Percentiles rank a stretch among this genome's conserved stretches.
Evolutionary conservation across 2,888 invertebrate genomes (phyloP).

Genomic region (Melikaiella ostensackeni): DNA sequence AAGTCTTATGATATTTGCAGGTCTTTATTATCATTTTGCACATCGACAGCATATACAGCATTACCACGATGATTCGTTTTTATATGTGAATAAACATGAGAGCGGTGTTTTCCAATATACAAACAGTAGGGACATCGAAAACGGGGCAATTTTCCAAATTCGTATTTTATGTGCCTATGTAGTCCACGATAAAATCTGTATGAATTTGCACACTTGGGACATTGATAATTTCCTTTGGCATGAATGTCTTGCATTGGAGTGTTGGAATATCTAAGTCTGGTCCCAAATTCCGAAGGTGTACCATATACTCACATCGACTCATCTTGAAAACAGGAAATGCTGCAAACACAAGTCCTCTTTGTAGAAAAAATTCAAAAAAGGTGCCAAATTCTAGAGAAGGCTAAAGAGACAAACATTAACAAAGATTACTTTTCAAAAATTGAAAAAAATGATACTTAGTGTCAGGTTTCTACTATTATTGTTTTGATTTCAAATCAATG

Average conservation of each 20-base stretch:
- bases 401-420: too few species aligned
- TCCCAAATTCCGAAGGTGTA: conserved; percentile 35
- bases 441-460: not conserved
- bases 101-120: conserved; percentile 79
- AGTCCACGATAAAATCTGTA: conserved; percentile 82
- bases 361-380: not conserved
- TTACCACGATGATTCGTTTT: conserved; percentile 69
- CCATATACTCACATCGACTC: not conserved
- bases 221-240: conserved; percentile 70
- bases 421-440: too few species aligned
- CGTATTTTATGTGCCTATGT: conserved; percentile 77
- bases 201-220: conserved; percentile 79
- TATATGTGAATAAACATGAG: conserved; percentile 79
- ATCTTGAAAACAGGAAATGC: conserved; percentile 46
- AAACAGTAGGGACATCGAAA: conserved; percentile 79
- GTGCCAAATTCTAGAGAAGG: not conserved
- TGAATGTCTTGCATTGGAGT: conserved; percentile 49
- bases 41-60: conserved; percentile 67
- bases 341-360: conserved; percentile 44
- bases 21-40: conserved; percentile 46
- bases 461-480: not conserved
- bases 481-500: too few species aligned
- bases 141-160: conserved; percentile 73
- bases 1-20: not conserved
- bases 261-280: conserved; percentile 38